Conservation (phyloP, 2,113 vertebrate species). For the Solea solea region DNA sequence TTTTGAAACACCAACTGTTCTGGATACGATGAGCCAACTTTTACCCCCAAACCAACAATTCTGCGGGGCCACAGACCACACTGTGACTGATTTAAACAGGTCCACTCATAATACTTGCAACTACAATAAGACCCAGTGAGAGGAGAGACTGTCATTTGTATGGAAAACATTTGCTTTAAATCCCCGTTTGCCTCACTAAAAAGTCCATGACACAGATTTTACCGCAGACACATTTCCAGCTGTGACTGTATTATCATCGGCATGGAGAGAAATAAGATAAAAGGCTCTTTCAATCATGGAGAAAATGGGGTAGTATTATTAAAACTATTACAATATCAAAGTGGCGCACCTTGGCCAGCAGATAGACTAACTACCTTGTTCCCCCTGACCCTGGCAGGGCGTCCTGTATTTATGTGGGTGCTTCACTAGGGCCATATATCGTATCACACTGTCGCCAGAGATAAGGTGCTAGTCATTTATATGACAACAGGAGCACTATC, state of each 20-base stretch:
- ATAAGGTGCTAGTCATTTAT: constrained; percentile 62
- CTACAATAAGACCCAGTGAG: background rate
- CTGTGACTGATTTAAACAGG: constrained; percentile 4
- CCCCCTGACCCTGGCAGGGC: constrained; percentile 46
- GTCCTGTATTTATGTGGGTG: constrained; percentile 40
- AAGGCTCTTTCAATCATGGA: constrained; percentile 3
- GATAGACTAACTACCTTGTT: constrained; percentile 21
- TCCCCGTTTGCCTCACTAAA: background rate
- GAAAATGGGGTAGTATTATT: constrained; percentile 10
- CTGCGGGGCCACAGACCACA: background rate
- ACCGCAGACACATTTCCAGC: background rate
- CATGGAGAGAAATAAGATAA: background rate
- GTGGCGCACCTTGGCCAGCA: constrained; percentile 10
- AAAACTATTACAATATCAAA: constrained; percentile 22
- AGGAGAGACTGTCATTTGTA: background rate
- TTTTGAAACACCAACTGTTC: constrained; percentile 7
- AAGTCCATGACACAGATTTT: constrained; percentile 17
- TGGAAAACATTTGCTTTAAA: background rate
- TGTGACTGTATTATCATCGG: background rate
- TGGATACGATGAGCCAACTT: background rate
- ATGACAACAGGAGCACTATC: constrained; percentile 38
- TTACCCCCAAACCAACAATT: background rate
- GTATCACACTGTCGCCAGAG: constrained; percentile 36
- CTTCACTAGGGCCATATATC: constrained; percentile 53
- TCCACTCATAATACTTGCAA: background rate